These are phyloP conservation scores for Trichoplusia ni DNA, from an alignment of 1,140 invertebrate species.

Conservation along the genomic window DNA sequence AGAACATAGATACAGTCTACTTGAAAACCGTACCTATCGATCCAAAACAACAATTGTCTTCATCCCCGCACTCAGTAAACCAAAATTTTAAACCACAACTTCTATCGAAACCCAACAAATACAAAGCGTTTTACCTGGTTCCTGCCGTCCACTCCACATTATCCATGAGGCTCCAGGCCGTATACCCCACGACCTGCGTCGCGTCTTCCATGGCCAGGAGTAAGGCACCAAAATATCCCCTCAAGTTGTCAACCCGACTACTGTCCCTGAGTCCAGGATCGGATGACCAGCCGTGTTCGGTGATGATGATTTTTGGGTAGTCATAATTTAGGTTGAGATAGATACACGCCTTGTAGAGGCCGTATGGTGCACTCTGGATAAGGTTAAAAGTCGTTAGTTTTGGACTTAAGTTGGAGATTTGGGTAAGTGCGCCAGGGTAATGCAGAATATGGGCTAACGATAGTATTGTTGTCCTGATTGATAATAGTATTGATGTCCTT, in stretches of 20 bases:
- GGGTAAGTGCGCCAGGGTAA: too few relatives aligned
- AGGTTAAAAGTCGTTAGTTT: not conserved
- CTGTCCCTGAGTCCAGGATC: slow-evolving; percentile 46
- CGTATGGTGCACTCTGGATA: slow-evolving; percentile 83
- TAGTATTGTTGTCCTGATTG: too few relatives aligned
- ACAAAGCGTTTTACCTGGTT: slow-evolving; percentile 80
- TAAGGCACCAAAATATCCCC: slow-evolving; percentile 84
- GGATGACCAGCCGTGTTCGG: slow-evolving; percentile 86
- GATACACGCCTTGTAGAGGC: slow-evolving; percentile 84
- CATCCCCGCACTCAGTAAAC: too few relatives aligned
- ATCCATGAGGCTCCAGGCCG: slow-evolving; percentile 88
- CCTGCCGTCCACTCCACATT: slow-evolving; percentile 89
- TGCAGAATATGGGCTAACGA: too few relatives aligned
- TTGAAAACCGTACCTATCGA: too few relatives aligned
- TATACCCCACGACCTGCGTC: slow-evolving; percentile 85
- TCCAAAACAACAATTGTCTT: too few relatives aligned
- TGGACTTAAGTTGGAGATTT: not conserved
- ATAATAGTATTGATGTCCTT: too few relatives aligned
- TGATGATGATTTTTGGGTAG: slow-evolving; percentile 84
- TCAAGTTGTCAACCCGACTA: slow-evolving; percentile 55
- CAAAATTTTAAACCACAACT: not conserved
- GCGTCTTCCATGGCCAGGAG: slow-evolving; percentile 85
- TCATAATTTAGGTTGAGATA: slow-evolving; percentile 84
- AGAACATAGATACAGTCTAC: not conserved
- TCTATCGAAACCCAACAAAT: too few relatives aligned